Base-by-base conservation (phyloP, 2,888 invertebrate genomes). In the Drosophila parthenogenetica region DNA sequence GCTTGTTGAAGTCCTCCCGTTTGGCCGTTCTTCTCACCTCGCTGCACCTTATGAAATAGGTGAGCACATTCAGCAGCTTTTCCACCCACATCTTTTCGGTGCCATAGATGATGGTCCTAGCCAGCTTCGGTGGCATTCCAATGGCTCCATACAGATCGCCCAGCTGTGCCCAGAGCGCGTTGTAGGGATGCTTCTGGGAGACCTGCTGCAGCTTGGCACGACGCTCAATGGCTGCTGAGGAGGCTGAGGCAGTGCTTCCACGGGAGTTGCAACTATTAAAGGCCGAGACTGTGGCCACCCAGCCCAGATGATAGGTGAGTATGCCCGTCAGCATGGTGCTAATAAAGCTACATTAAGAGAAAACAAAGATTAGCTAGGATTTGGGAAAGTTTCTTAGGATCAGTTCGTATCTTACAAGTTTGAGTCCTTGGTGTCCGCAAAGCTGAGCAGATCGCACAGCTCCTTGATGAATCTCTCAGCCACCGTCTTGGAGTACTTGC, bases 131-230 rank as follows among this genome's bases (percentile, higher is more conserved):
- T 0, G 97, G 97, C 91, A 94, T 94, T 2, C 97, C 97, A 45
- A 97, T 94, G 55, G 96, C 96, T n/a, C 97, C 98, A 90, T 96
- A 96, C 25, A 98, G 93, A 90, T 98, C 97, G 35, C 95, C 95
- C 71, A 98, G 93, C 89, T 98, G 98, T 0, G 97, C 97, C 98
- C 98, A 97, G 0, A 98, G 92, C 0, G 97, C 97, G 92, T 98
- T 98, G 92, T 97, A 97, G 0, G 97, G 96, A 89, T 94, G 94
- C 69, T 94, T 93, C 77, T 94, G 94, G 3, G 94, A 93, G 66
- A 94, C 90, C 90, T 94, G 92, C 43, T 93, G 92, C 67, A 94
- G 85, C 91, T 94, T 93, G 10, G 93, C 93, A 61, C 92, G 90
- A 71, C 93, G 92, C 66, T 90, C 89, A 11, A 90, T 86, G 1